These are phyloP conservation scores for Strongylocentrotus purpuratus DNA, from an alignment of 35 echinoderm and acorn worm genomes.

Conservation along the genomic window DNA sequence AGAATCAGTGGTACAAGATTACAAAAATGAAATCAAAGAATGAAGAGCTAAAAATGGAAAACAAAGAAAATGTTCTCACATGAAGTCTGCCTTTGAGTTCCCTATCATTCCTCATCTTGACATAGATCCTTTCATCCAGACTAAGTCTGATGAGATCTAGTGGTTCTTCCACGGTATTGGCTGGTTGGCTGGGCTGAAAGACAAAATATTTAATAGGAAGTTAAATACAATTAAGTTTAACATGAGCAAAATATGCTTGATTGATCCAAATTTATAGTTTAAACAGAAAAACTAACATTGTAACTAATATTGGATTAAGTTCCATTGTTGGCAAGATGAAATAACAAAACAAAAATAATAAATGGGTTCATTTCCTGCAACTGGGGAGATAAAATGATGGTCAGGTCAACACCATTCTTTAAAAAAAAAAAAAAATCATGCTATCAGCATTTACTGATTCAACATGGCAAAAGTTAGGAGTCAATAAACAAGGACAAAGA, in stretches of 20 bases:
- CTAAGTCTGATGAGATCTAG: slow-evolving; percentile 92
- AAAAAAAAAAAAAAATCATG: too few relatives aligned
- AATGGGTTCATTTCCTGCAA: too few relatives aligned
- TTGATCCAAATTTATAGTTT: neutral
- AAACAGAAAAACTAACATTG: neutral
- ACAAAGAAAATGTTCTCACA: slow-evolving; percentile 65
- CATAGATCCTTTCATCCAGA: slow-evolving; percentile 96
- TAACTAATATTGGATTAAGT: too few relatives aligned
- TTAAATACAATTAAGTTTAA: neutral
- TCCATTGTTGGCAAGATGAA: too few relatives aligned
- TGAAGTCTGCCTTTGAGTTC: slow-evolving; percentile 90
- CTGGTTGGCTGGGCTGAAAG: slow-evolving; percentile 66
- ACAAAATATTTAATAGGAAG: neutral
- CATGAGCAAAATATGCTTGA: neutral
- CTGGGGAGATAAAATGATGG: too few relatives aligned
- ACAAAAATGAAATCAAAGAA: neutral
- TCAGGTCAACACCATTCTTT: too few relatives aligned
- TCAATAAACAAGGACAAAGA: too few relatives aligned
- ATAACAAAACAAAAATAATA: too few relatives aligned
- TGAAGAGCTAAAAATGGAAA: neutral
- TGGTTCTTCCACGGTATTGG: slow-evolving; percentile 96
- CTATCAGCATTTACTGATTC: too few relatives aligned
- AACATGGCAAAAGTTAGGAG: too few relatives aligned
- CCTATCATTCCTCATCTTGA: slow-evolving; percentile 99
- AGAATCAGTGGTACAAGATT: neutral